Conservation (phyloP, 2,888 invertebrate genomes). For the Phaedon cochleariae region DNA sequence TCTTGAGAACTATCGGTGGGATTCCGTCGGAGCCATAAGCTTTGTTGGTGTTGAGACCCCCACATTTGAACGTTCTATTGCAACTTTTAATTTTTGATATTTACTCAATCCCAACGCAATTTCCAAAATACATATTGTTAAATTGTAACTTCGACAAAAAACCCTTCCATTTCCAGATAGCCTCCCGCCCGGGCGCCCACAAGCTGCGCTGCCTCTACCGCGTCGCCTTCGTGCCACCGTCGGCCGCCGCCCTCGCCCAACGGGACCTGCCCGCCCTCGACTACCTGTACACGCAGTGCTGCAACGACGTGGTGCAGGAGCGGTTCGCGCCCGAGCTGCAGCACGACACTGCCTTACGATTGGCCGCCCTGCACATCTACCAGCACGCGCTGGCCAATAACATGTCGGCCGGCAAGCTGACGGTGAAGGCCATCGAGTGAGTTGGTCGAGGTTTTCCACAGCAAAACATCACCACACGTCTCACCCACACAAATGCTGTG, state of each 20-base stretch:
- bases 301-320: slow-evolving; percentile 93
- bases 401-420: slow-evolving; percentile 79
- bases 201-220: slow-evolving; percentile 90
- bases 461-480: too few species aligned
- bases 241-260: slow-evolving; percentile 84
- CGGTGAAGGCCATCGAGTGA: slow-evolving; percentile 88
- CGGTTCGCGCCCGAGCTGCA: slow-evolving; percentile 89
- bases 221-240: slow-evolving; percentile 87
- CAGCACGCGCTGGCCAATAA: slow-evolving; percentile 88
- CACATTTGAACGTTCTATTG: too few species aligned
- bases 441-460: too few species aligned
- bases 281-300: slow-evolving; percentile 90
- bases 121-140: too few species aligned
- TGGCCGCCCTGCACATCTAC: slow-evolving; percentile 91
- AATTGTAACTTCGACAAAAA: too few species aligned
- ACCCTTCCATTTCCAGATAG: slow-evolving; percentile 86
- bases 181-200: slow-evolving; percentile 88
- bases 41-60: too few species aligned
- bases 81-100: too few species aligned
- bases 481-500: too few species aligned
- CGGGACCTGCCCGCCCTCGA: slow-evolving; percentile 87
- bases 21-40: too few species aligned
- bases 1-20: too few species aligned
- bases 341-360: slow-evolving; percentile 84
- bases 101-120: too few species aligned